Percentiles rank a stretch among this genome's conserved stretches.
Conservation (phyloP, 53 echinoderm and acorn worm genomes). For the Echinarachnius parma region DNA sequence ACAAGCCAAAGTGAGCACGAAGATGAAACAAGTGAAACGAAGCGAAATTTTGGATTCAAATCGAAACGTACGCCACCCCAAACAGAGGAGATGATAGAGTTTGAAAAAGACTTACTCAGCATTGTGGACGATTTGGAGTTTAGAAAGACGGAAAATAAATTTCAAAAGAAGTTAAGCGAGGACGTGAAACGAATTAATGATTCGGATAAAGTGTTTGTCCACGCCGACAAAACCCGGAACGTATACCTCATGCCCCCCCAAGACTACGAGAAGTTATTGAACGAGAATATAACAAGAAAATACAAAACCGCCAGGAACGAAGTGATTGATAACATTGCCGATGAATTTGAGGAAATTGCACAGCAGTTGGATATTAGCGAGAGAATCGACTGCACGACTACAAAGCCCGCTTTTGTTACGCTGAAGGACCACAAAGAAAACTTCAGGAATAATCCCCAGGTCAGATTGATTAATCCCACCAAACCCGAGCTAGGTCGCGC, state of each 20-base stretch:
- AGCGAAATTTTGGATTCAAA: conserved; percentile 6
- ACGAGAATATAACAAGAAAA: conserved; percentile 14
- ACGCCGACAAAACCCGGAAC: conserved; percentile 19
- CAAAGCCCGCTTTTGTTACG: not conserved
- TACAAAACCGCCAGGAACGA: not conserved
- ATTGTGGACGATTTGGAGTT: conserved; percentile 37
- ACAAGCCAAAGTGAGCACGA: not conserved
- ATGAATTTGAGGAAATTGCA: conserved; percentile 31
- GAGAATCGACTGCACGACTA: conserved; percentile 3
- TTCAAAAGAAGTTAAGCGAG: conserved; percentile 15
- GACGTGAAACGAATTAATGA: conserved; percentile 8
- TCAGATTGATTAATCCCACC: conserved; percentile 45
- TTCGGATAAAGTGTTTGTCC: conserved; percentile 37
- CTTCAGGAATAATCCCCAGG: conserved; percentile 19
- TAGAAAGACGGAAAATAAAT: conserved; percentile 11
- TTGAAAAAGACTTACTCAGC: conserved; percentile 25
- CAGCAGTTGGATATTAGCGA: conserved; percentile 13
- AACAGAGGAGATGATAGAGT: conserved; percentile 3
- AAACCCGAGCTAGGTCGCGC: conserved; percentile 37
- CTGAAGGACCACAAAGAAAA: conserved; percentile 54
- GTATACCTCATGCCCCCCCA: conserved; percentile 7
- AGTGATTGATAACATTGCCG: too few relatives aligned
- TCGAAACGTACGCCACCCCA: conserved; percentile 12
- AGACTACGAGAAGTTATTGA: conserved; percentile 22
- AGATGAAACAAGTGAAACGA: not conserved